Conservation (phyloP, 2,797 vertebrate genomes). For the Pangasius sanitwongsei region DNA sequence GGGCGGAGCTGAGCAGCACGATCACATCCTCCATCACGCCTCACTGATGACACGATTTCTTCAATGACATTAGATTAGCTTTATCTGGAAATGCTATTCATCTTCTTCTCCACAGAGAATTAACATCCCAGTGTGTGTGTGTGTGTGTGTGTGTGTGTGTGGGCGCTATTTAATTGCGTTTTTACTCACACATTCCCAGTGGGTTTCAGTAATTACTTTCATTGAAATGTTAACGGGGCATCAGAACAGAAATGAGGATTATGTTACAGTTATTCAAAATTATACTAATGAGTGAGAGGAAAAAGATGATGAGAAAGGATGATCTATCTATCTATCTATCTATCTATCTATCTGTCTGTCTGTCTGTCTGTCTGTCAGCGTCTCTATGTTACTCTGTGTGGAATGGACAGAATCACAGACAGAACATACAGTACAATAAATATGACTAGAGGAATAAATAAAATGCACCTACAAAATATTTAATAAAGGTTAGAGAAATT, state of each 20-base stretch:
- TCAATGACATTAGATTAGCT: neutral
- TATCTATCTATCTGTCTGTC: neutral
- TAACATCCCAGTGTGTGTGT: neutral
- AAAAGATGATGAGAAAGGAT: neutral
- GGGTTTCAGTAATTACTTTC: neutral
- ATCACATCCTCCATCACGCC: neutral
- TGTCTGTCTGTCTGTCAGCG: neutral
- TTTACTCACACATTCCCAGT: neutral
- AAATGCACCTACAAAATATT: too few relatives aligned
- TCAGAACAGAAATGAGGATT: neutral
- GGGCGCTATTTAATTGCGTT: neutral
- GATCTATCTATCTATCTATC: neutral
- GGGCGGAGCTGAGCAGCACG: neutral
- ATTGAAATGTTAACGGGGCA: neutral
- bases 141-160: neutral
- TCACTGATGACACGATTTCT: neutral
- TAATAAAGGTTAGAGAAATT: too few relatives aligned
- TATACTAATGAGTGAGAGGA: neutral
- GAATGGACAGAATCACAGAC: too few relatives aligned
- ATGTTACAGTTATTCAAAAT: neutral
- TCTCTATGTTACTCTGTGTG: neutral
- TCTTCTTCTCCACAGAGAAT: neutral
- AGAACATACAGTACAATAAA: too few relatives aligned
- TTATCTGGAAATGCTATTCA: neutral
- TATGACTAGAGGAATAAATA: too few relatives aligned